Evolutionary conservation across 2,888 invertebrate species (phyloP).

Genomic region (Machimus atricapillus): DNA sequence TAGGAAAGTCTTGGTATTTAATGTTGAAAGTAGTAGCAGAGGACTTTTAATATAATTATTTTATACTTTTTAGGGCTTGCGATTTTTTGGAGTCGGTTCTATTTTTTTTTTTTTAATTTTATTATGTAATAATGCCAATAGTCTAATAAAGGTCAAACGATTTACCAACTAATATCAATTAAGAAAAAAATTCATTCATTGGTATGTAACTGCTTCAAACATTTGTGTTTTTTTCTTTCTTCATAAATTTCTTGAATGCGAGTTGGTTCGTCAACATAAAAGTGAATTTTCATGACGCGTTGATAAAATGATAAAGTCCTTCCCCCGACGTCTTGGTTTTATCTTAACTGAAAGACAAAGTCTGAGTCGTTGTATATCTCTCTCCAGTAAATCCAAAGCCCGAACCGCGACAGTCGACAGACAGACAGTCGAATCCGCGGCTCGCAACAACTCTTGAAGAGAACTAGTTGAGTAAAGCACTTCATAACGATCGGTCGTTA

Average conservation of each 20-base stretch:
- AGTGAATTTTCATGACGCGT: neutral
- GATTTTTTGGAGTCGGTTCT: too few relatives aligned
- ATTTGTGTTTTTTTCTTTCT: neutral
- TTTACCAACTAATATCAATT: neutral
- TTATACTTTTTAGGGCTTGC: too few relatives aligned
- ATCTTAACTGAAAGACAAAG: neutral
- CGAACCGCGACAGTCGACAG: neutral
- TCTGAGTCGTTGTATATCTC: neutral
- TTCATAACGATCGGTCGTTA: slow-evolving; percentile 12
- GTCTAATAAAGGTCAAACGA: neutral
- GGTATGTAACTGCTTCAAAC: neutral
- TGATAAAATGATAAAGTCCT: neutral
- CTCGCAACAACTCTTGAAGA: neutral
- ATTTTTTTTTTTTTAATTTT: too few relatives aligned
- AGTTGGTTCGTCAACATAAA: neutral
- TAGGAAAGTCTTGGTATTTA: too few relatives aligned
- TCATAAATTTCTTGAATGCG: neutral
- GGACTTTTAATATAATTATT: too few relatives aligned
- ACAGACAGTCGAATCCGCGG: neutral
- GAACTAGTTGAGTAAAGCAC: neutral
- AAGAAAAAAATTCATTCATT: neutral
- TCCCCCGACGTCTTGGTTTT: neutral
- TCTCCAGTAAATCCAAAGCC: neutral
- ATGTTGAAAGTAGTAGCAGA: too few relatives aligned
- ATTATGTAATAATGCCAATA: neutral